Percentiles rank a stretch among this genome's conserved stretches.
These are phyloP conservation scores for Rhagologus leucostigma DNA, from an alignment of 2,113 vertebrate genomes.

Conservation along the genomic window DNA sequence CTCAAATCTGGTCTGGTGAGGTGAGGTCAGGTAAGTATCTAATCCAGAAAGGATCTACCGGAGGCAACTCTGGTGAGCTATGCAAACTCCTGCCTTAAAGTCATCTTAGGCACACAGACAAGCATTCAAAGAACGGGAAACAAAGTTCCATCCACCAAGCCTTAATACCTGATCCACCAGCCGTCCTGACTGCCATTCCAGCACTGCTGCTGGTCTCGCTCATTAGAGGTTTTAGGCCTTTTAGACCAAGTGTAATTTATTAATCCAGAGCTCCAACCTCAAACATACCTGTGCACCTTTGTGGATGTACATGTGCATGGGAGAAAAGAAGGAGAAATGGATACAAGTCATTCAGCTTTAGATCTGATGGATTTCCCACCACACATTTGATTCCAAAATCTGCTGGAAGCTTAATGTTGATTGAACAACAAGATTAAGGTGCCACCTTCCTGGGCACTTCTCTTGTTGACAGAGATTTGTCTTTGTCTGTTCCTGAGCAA, in stretches of 20 bases:
- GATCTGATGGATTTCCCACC: neutral
- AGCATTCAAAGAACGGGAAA: neutral
- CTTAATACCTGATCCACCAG: neutral
- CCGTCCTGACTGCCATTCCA: neutral
- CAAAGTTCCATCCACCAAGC: neutral
- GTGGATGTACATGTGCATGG: rapidly evolving
- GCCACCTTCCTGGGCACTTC: neutral
- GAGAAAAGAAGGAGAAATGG: neutral
- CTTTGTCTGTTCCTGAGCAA: neutral
- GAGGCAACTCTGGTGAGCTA: neutral
- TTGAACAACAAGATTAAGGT: neutral
- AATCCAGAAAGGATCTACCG: neutral
- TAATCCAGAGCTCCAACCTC: neutral
- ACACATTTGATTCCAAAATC: neutral
- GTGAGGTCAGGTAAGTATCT: neutral
- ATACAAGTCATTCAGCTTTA: neutral
- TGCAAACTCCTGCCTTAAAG: neutral
- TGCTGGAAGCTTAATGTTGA: neutral
- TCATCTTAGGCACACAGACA: neutral
- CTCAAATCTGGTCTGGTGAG: neutral
- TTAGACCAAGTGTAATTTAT: neutral
- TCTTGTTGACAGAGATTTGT: neutral
- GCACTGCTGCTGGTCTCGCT: neutral
- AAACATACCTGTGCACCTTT: neutral
- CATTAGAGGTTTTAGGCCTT: neutral